A percentile compares a stretch with the other conserved stretches of the same genome.
Evolutionary conservation across 2,888 invertebrate species (phyloP).

Genomic region (Euproctis similis): DNA sequence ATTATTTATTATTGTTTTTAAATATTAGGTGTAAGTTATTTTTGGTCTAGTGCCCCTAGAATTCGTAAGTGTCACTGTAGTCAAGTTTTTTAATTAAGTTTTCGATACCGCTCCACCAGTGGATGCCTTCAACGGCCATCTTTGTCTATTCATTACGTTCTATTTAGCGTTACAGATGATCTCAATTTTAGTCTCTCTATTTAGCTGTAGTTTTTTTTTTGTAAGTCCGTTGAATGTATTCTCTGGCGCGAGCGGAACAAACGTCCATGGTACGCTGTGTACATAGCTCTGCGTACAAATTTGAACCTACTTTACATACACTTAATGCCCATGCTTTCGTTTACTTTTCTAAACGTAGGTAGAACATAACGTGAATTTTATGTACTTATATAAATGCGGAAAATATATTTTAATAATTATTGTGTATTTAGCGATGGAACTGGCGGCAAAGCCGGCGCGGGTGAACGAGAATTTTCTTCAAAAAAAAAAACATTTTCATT

Average conservation of each 20-base stretch:
- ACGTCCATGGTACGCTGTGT: constrained; percentile 76
- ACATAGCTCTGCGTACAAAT: constrained; percentile 73
- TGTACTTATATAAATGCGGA: constrained; percentile 76
- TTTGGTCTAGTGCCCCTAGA: constrained; percentile 68
- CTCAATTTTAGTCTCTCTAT: constrained; percentile 44
- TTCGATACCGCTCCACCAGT: constrained; percentile 51
- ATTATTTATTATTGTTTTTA: constrained; percentile 63
- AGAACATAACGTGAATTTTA: constrained; percentile 76
- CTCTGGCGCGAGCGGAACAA: constrained; percentile 54
- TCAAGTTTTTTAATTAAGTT: constrained; percentile 63
- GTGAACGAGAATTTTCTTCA: constrained; percentile 43
- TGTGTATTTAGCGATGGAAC: constrained; percentile 72
- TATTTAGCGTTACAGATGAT: constrained; percentile 39
- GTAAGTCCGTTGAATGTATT: constrained; percentile 36
- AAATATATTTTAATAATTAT: constrained; percentile 75
- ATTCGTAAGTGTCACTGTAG: constrained; percentile 71
- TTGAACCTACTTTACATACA: constrained; percentile 66
- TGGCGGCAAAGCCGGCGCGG: constrained; percentile 71
- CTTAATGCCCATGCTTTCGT: constrained; percentile 67
- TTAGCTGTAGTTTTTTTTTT: constrained; percentile 33
- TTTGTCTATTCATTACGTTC: constrained; percentile 21
- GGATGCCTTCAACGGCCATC: constrained; percentile 36
- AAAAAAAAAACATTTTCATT: constrained; percentile 19
- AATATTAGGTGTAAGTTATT: constrained; percentile 64
- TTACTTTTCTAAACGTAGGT: constrained; percentile 72